Conservation (phyloP, 1,140 invertebrate species). For the Drosophila dunni region DNA sequence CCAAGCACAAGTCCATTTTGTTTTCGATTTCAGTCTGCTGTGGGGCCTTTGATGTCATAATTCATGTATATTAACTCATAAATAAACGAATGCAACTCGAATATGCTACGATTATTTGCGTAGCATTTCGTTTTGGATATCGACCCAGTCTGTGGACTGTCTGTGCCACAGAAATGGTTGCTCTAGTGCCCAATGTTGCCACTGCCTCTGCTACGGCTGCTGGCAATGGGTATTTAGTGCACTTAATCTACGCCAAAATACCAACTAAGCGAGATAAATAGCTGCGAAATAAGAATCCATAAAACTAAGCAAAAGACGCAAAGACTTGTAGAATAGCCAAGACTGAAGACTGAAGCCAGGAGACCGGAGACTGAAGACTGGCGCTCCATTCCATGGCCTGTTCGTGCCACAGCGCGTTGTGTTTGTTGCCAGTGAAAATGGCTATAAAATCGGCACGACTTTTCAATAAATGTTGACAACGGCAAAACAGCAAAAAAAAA, state of each 20-base stretch:
- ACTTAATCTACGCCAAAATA: constrained; percentile 84
- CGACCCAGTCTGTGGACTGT: constrained; percentile 51
- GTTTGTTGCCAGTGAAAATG: constrained; percentile 70
- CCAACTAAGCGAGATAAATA: constrained; percentile 83
- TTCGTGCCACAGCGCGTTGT: constrained; percentile 31
- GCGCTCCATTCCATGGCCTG: constrained; percentile 1
- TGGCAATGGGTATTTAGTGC: constrained; percentile 76
- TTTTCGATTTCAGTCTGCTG: constrained; percentile 72
- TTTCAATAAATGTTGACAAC: constrained; percentile 84
- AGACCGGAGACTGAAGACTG: not conserved
- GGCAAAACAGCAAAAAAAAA: constrained; percentile 40
- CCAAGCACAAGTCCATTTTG: constrained; percentile 60
- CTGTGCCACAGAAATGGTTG: constrained; percentile 57
- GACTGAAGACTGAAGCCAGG: too few species aligned
- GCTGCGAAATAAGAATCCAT: constrained; percentile 80
- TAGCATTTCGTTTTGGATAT: constrained; percentile 35
- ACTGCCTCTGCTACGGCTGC: constrained; percentile 24
- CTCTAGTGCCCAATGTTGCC: constrained; percentile 46
- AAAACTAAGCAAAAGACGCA: constrained; percentile 56
- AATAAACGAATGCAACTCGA: constrained; percentile 79
- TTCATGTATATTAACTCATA: constrained; percentile 84
- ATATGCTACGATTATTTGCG: constrained; percentile 58
- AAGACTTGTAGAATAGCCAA: not conserved
- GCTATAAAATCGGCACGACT: constrained; percentile 84
- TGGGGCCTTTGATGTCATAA: constrained; percentile 84